Percentiles rank a stretch among this genome's conserved stretches.
phyloP scores from a whole-genome alignment of 1,140 invertebrate genomes.

The Bombus waltoni region DNA sequence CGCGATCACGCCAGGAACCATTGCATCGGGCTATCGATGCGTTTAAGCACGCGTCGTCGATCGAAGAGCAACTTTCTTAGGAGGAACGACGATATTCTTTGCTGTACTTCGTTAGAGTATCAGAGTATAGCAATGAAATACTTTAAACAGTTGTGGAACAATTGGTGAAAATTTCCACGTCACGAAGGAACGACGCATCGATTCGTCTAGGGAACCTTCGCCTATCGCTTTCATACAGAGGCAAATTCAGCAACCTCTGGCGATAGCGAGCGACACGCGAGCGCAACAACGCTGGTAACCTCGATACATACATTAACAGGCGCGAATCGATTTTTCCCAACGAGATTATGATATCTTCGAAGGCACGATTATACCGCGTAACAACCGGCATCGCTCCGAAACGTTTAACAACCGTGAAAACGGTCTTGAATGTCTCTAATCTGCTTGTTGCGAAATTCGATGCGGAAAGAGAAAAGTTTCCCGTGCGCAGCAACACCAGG shows the following conservation, averaged over 20 bases:
- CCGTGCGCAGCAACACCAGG: constrained; percentile 2
- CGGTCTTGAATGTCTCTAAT: no score
- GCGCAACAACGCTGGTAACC: neutral
- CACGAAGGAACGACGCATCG: neutral
- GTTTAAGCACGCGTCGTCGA: no score
- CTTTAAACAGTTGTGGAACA: neutral
- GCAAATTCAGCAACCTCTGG: neutral
- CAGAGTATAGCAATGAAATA: neutral
- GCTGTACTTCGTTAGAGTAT: no score
- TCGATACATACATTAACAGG: constrained; percentile 9
- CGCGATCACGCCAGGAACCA: no score
- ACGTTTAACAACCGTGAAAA: constrained; percentile 25
- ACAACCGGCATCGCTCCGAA: neutral
- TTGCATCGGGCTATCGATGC: no score
- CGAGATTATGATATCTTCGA: neutral
- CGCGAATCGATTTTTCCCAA: neutral
- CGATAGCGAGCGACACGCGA: no score
- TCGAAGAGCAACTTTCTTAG: no score
- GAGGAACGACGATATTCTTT: no score
- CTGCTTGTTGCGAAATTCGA: neutral
- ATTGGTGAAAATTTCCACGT: neutral
- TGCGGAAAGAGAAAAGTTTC: constrained; percentile 25
- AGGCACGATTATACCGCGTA: neutral
- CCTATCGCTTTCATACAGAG: neutral
- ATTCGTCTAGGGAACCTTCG: neutral